Evolutionary conservation across 2,888 invertebrate species (phyloP).

Genomic region (Cheilosia urbana): DNA sequence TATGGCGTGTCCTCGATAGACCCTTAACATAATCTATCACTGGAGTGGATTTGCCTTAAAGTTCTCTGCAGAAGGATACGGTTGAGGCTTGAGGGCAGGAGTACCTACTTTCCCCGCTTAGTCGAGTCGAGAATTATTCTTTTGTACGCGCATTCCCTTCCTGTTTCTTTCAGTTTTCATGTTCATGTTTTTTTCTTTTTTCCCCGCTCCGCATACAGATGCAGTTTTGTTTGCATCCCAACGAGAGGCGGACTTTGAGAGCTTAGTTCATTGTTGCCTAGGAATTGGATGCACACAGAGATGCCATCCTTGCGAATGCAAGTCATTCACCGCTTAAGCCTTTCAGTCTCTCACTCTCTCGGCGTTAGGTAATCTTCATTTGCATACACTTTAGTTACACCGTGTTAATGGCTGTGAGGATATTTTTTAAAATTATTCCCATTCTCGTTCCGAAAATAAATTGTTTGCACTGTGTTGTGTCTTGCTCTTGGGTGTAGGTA

Average conservation of each 20-base stretch:
- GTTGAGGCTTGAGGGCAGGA: conserved; percentile 8
- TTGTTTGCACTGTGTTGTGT: conserved; percentile 61
- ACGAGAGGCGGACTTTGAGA: conserved; percentile 44
- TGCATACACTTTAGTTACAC: conserved; percentile 75
- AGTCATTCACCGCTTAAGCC: conserved; percentile 75
- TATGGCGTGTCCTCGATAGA: conserved; percentile 56
- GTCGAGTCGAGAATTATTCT: conserved; percentile 65
- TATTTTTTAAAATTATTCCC: conserved; percentile 64
- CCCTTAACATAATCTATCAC: conserved; percentile 70
- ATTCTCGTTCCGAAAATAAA: conserved; percentile 71
- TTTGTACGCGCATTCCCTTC: conserved; percentile 64
- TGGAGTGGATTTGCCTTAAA: conserved; percentile 48
- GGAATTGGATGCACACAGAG: conserved; percentile 46
- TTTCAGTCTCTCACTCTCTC: conserved; percentile 68
- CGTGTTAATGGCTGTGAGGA: conserved; percentile 69
- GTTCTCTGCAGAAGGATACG: conserved; percentile 28
- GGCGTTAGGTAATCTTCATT: conserved; percentile 75
- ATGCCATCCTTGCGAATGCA: conserved; percentile 38
- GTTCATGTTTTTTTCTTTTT: conserved; percentile 17
- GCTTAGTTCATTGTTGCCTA: conserved; percentile 58
- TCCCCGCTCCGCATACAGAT: conserved; percentile 28
- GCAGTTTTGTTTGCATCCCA: conserved; percentile 17
- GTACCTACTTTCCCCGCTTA: conserved; percentile 28
- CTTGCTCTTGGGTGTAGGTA: neutral
- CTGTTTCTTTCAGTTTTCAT: conserved; percentile 20